Base-by-base conservation (phyloP, 2,113 vertebrate species). In the Hipposideros armiger region DNA sequence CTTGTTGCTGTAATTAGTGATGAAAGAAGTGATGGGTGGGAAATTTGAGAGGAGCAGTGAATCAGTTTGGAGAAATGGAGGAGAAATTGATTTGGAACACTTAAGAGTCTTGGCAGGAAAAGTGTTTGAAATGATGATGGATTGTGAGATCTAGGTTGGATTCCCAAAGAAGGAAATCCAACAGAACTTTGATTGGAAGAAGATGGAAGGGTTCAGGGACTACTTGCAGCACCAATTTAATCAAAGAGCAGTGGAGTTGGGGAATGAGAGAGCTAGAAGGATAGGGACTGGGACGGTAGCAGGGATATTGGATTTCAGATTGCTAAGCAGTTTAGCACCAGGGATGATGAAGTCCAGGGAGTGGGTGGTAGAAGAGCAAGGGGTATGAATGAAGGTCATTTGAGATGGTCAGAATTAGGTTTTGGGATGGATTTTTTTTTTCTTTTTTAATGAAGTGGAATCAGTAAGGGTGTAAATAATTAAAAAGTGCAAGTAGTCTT, bases 51-150 rank as follows among this genome's bases (percentile, higher is more conserved):
- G 91, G 32, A 89, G 40, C 40, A 83, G 67, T 82, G 24, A 24
- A 47, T 93, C n/a, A 67, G 50, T 72, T 86, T 93, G 77, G 58
- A 95, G 45, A 90, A 74, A 11, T 52, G 54, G 17, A 95, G 72
- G 66, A 92, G 32, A 80, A 67, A 30, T 58, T 62, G 64, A 62
- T 24, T 52, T 91, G 64, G 62, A 81, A 90, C n/a, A 77, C 40
- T 78, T 36, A 3, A 40, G 52, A 67, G 20, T 77, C 36, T 96
- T 89, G 17, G 13, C 70, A 76, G 66, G 78, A 85, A 82, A 56
- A 72, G 11, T 94, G 73, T 42, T 72, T 91, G 40, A 90, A 73
- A 77, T 92, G 67, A 85, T 50, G 72, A 45, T 72, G 26, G 62
- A 73, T 54, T 13, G 0, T 74, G 54, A 87, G 47, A 52, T 81